Evolutionary conservation across 2,888 invertebrate genomes (phyloP).

Genomic region (Lithophane semibrunnea): DNA sequence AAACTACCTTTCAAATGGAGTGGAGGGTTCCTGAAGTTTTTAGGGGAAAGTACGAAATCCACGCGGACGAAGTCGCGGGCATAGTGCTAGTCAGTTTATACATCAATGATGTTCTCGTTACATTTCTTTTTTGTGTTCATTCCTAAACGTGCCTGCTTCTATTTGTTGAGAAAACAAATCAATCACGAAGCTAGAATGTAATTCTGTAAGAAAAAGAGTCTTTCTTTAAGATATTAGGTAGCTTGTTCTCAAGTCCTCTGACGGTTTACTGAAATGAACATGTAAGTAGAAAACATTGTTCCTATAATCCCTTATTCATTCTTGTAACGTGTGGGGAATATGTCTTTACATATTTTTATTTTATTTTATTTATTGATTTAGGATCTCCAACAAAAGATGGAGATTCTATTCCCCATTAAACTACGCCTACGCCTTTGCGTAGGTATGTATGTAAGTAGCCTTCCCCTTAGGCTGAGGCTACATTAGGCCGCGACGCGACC

Average conservation of each 20-base stretch:
- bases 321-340: conserved; percentile 36
- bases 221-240: conserved; percentile 21
- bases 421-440: neutral
- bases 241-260: conserved; percentile 6
- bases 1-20: too few species aligned
- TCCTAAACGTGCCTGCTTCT: neutral
- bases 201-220: conserved; percentile 19
- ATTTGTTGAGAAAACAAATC: conserved; percentile 21
- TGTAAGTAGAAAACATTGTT: conserved; percentile 31
- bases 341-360: too few species aligned
- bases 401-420: too few species aligned
- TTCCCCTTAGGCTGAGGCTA: too few species aligned
- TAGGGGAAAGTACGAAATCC: too few species aligned
- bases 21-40: too few species aligned
- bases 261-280: conserved; percentile 17
- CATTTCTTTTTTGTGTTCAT: conserved; percentile 1
- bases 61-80: too few species aligned
- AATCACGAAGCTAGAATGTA: conserved; percentile 20
- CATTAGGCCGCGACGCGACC: too few species aligned
- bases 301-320: conserved; percentile 7
- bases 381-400: too few species aligned
- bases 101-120: neutral
- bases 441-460: neutral
- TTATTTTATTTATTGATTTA: too few species aligned
- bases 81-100: neutral